phyloP scores from a whole-genome alignment of 2,888 invertebrate genomes.

The Mellilla xanthometata region DNA sequence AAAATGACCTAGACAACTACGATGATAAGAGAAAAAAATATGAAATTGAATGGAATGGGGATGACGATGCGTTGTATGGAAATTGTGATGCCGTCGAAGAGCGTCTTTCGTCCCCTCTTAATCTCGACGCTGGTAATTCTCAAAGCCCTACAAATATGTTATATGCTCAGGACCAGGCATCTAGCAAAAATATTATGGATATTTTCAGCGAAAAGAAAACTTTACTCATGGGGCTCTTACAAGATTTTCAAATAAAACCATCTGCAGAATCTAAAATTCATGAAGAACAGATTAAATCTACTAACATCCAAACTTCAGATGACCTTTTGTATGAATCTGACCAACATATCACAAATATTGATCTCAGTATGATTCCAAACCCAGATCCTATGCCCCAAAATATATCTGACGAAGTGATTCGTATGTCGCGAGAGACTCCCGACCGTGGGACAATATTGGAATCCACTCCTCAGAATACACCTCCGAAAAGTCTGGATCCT shows the following conservation, averaged over 20 bases:
- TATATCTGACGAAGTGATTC: slow-evolving; percentile 48
- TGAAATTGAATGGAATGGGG: slow-evolving; percentile 70
- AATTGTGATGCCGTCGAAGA: slow-evolving; percentile 40
- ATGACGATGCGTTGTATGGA: slow-evolving; percentile 74
- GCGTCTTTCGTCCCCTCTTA: slow-evolving; percentile 33
- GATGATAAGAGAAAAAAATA: slow-evolving; percentile 50
- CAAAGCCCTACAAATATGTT: slow-evolving; percentile 54
- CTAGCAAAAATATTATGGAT: slow-evolving; percentile 35
- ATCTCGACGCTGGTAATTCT: slow-evolving; percentile 31
- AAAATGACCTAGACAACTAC: slow-evolving; percentile 46
- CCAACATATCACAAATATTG: slow-evolving; percentile 9
- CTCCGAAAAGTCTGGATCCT: slow-evolving; percentile 43
- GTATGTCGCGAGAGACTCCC: slow-evolving; percentile 32
- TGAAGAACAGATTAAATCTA: slow-evolving; percentile 16
- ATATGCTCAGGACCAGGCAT: slow-evolving; percentile 38
- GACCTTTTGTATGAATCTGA: slow-evolving; percentile 19
- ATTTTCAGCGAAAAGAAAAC: slow-evolving; percentile 53
- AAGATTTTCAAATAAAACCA: slow-evolving; percentile 47
- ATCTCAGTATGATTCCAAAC: slow-evolving; percentile 28
- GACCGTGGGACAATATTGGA: slow-evolving; percentile 25
- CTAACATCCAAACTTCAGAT: slow-evolving; percentile 24
- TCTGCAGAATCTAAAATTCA: slow-evolving; percentile 32
- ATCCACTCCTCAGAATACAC: slow-evolving; percentile 31
- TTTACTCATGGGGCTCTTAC: slow-evolving; percentile 52
- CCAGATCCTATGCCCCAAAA: slow-evolving; percentile 43